Percentiles rank a stretch among this genome's conserved stretches.
phyloP scores from a whole-genome alignment of 2,113 vertebrate genomes.

The Tylochromis polylepis region DNA sequence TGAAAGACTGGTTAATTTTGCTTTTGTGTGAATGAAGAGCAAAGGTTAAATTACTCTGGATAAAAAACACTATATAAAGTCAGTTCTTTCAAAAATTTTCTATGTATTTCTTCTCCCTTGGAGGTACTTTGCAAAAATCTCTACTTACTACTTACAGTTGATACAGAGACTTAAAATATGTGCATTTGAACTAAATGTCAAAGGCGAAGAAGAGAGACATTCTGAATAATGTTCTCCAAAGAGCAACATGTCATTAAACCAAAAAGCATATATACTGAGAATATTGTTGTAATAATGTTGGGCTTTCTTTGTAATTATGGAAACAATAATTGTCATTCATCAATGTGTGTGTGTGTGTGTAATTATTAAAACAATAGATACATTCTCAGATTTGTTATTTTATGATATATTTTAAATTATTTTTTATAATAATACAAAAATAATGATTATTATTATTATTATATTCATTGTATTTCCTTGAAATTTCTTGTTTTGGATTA shows the following conservation, averaged over 20 bases:
- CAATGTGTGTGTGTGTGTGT: neutral
- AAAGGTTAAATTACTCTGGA: neutral
- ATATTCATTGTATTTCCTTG: neutral
- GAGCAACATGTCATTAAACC: neutral
- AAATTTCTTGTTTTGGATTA: neutral
- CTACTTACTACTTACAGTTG: too few relatives aligned
- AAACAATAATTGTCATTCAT: neutral
- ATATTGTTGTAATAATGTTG: neutral
- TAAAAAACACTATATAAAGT: neutral
- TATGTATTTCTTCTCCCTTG: too few relatives aligned
- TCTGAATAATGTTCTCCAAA: neutral
- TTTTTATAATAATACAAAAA: neutral
- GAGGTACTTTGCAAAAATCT: too few relatives aligned
- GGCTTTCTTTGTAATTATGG: neutral
- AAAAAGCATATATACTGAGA: neutral
- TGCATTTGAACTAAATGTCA: neutral
- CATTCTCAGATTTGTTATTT: neutral
- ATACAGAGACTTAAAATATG: neutral
- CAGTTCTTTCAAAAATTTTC: too few relatives aligned
- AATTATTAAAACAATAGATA: neutral
- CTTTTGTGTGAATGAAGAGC: neutral
- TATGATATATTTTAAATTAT: neutral
- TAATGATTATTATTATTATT: fast-evolving
- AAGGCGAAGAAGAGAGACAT: neutral
- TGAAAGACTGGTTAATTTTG: neutral